Evolutionary conservation across 2,797 vertebrate genomes (phyloP).

Genomic region (Lacerta viridis): DNA sequence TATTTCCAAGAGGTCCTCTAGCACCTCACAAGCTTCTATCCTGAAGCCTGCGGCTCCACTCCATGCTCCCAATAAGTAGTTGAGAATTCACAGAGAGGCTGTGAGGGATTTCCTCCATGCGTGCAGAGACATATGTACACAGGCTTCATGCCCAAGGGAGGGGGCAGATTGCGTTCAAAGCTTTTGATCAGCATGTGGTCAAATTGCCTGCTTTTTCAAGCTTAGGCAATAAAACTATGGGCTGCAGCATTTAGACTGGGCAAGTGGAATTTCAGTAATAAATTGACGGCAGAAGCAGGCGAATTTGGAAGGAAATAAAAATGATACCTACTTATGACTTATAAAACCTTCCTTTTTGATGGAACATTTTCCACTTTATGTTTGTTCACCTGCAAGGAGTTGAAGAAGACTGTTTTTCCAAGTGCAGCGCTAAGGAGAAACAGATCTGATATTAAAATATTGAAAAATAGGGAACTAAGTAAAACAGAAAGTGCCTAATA

Average conservation of each 20-base stretch:
- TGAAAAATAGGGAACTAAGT: slow-evolving; percentile 15
- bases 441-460: slow-evolving; percentile 14
- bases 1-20: background rate
- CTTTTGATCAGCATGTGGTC: slow-evolving; percentile 11
- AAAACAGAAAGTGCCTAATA: slow-evolving; percentile 1
- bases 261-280: slow-evolving; percentile 32
- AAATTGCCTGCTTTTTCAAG: slow-evolving; percentile 47
- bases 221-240: slow-evolving; percentile 28
- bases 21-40: background rate
- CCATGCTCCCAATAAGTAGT: background rate
- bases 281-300: slow-evolving; percentile 37
- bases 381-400: slow-evolving; percentile 50
- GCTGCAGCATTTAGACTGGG: slow-evolving; percentile 28
- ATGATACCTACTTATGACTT: slow-evolving; percentile 31
- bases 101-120: background rate
- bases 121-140: background rate
- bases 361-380: slow-evolving; percentile 51
- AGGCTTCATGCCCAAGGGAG: slow-evolving; percentile 21
- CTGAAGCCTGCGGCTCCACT: background rate
- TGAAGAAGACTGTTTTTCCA: slow-evolving; percentile 50
- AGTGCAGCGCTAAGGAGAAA: slow-evolving; percentile 27
- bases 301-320: slow-evolving; percentile 48
- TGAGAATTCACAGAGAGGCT: background rate
- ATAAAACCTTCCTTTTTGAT: slow-evolving; percentile 19
- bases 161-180: background rate